A percentile compares a stretch with the other conserved stretches of the same genome.
Conservation (phyloP, 2,797 vertebrate genomes). For the Pipistrellus pipistrellus region DNA sequence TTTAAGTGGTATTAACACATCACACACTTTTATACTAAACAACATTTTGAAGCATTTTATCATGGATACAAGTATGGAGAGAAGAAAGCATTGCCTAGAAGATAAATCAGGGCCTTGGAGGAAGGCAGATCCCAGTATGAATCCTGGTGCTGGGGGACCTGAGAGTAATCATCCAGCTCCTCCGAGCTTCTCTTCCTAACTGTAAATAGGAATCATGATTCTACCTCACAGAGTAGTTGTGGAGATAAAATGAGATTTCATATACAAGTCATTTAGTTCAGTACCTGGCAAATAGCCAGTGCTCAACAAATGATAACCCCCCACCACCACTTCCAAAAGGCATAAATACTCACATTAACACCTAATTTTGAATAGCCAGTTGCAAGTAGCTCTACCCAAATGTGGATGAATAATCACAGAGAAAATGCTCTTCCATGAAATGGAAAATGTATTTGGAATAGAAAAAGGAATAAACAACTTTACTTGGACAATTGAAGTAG, state of each 20-base stretch:
- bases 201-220: constrained; percentile 23
- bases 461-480: constrained; percentile 57
- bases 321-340: not conserved
- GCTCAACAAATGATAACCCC: not conserved
- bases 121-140: not conserved
- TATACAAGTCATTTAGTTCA: not conserved
- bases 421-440: constrained; percentile 10
- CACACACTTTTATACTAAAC: not conserved
- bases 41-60: constrained; percentile 17
- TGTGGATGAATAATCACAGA: constrained; percentile 12
- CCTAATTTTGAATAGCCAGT: not conserved
- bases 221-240: not conserved
- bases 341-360: not conserved
- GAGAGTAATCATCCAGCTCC: not conserved
- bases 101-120: not conserved
- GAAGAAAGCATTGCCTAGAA: not conserved
- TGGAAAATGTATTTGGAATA: constrained; percentile 39
- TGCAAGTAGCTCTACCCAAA: not conserved
- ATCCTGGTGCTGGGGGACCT: not conserved
- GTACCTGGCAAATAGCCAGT: not conserved
- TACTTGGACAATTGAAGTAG: not conserved
- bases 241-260: not conserved
- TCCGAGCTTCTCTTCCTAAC: not conserved
- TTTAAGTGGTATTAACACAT: not conserved
- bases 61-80: not conserved